A percentile compares a stretch with the other conserved stretches of the same genome.
Conservation (phyloP, 2,113 vertebrate genomes). For the Elachura formosa region DNA sequence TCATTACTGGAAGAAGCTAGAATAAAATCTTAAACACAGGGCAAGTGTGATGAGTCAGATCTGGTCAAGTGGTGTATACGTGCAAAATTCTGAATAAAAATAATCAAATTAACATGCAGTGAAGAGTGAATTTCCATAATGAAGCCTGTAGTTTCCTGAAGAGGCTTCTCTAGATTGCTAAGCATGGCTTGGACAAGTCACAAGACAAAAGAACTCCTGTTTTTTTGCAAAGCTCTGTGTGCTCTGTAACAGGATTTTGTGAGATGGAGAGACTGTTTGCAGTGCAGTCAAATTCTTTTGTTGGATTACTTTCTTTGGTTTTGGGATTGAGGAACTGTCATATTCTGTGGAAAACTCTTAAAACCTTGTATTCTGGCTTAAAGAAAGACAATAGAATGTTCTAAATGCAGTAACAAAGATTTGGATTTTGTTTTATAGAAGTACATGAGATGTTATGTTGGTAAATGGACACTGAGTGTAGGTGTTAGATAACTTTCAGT, state of each 20-base stretch:
- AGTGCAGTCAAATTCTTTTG: background rate
- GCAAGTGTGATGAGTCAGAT: constrained; percentile 32
- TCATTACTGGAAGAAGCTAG: constrained; percentile 53
- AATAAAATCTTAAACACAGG: background rate
- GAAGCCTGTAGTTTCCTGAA: constrained; percentile 26
- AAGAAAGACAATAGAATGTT: background rate
- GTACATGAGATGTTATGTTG: background rate
- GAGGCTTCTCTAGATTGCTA: background rate
- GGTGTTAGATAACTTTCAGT: background rate
- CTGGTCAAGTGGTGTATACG: constrained; percentile 11
- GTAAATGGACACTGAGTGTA: background rate
- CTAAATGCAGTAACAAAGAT: background rate
- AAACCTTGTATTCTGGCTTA: background rate
- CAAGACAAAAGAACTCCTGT: background rate
- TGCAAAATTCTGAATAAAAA: constrained; percentile 37
- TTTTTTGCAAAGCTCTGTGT: background rate
- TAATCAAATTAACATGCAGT: constrained; percentile 21
- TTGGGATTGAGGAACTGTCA: background rate
- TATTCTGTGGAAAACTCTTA: background rate
- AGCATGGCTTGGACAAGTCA: background rate
- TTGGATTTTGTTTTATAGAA: background rate
- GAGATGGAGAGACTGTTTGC: background rate
- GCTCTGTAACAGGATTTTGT: background rate
- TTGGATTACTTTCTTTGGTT: background rate
- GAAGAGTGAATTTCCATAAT: constrained; percentile 18